Percentiles rank a stretch among this genome's conserved stretches.
These are phyloP conservation scores for Triplophysa rosa DNA, from an alignment of 2,113 vertebrate genomes.

Conservation along the genomic window DNA sequence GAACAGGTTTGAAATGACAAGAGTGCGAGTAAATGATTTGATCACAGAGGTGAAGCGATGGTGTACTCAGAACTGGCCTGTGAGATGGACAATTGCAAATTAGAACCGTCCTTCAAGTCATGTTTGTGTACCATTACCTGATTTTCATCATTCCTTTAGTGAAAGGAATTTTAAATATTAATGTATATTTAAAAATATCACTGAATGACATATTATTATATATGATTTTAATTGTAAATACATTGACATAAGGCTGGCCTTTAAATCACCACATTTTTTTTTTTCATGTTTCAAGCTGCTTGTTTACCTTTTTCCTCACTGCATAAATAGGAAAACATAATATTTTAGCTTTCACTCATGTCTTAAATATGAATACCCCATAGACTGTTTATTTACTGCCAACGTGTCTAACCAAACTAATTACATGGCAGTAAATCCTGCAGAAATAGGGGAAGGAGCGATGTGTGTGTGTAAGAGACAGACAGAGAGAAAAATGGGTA, in stretches of 20 bases:
- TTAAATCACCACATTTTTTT: background rate
- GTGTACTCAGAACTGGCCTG: too few species aligned
- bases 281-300: background rate
- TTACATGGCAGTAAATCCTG: slow-evolving; percentile 41
- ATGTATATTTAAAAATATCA: too few species aligned
- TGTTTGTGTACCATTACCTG: too few species aligned
- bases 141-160: too few species aligned
- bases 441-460: slow-evolving; percentile 30
- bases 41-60: too few species aligned
- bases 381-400: slow-evolving; percentile 52
- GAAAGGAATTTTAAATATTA: too few species aligned
- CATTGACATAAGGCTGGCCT: background rate
- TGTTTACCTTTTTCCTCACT: slow-evolving; percentile 52
- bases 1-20: too few species aligned
- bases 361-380: slow-evolving; percentile 51
- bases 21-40: too few species aligned
- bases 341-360: slow-evolving; percentile 44
- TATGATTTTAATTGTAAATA: background rate
- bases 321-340: slow-evolving; percentile 54
- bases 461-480: slow-evolving; percentile 44
- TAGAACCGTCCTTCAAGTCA: too few species aligned
- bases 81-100: too few species aligned
- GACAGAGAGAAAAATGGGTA: slow-evolving; percentile 48
- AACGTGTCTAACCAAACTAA: slow-evolving; percentile 36
- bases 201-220: background rate